Evolutionary conservation across 2,113 vertebrate genomes (phyloP).

Genomic region (Atherinomorus stipes): DNA sequence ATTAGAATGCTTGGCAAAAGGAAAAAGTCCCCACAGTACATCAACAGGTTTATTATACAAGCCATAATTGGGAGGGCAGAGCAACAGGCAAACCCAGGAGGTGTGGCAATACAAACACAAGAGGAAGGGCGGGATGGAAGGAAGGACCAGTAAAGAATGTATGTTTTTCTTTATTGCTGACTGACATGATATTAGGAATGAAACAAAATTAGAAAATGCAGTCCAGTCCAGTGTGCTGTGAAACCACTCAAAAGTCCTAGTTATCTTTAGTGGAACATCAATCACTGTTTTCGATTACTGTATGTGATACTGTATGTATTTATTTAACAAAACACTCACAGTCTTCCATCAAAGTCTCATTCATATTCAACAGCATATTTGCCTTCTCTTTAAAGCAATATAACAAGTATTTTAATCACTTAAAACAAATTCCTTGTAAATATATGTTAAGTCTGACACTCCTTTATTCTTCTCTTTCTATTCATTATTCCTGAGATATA

Average conservation of each 20-base stretch:
- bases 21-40: slow-evolving; percentile 64
- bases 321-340: background rate
- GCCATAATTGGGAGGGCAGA: slow-evolving; percentile 28
- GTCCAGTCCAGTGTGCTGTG: background rate
- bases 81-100: slow-evolving; percentile 29
- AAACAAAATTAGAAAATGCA: no score
- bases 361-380: background rate
- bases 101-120: slow-evolving; percentile 21
- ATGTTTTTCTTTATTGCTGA: no score
- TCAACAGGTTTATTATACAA: slow-evolving; percentile 50
- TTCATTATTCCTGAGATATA: slow-evolving; percentile 18
- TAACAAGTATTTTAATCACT: no score
- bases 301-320: no score
- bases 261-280: background rate
- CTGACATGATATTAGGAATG: no score
- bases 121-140: background rate
- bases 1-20: no score
- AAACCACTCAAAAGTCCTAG: background rate
- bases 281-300: background rate
- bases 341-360: no score
- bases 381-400: no score
- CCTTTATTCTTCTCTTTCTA: background rate
- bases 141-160: background rate
- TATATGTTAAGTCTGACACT: background rate
- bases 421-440: no score